Evolutionary conservation across 2,797 vertebrate genomes (phyloP), one percentile per base, ranked within the genome.

Genomic region (Leuciscus waleckii): DNA sequence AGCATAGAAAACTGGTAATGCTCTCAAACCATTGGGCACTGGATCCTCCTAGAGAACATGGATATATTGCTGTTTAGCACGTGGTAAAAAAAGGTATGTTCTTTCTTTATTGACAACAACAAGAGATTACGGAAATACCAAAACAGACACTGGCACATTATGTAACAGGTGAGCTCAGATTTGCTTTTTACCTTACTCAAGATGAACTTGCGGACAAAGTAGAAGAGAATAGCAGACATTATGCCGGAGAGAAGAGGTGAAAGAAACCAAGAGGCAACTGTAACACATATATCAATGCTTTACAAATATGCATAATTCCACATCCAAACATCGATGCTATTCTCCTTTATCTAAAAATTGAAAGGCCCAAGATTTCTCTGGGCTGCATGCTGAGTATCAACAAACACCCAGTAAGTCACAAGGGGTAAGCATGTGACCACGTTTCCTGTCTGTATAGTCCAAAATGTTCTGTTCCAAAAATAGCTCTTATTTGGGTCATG

Each of bases 211-310:
- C 93, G 96, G 82, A 99, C 96, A 0, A 96, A 92, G 92, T 95
- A 97, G 93, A 99, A 99, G 51, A 99, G 95, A 88, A 97, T 46
- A 81, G 96, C 98, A 89, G 98, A 99, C 97, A 98, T 98, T 88
- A 97, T 93, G 80, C 98, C 98, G 0, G 98, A 99, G 49, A 99
- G 96, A 63, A 99, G 92, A 5, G 98, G 98, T 0, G 98, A 99
- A 89, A 99, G 93, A 93, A 99, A 99, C 98, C 98, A 99, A 88
- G 98, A 99, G 35, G 97, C 90, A 92, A 99, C 98, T 99, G 90
- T 4, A 79, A 65, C 63, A 93, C 26, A 41, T 49, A 46, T 37
- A 13, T 54, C 4, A 73, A 71, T 17, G n/a, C 35, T 43, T 14
- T 70, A 43, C 17, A 70, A 1, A 81, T 46, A 79, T 39, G 37